Base-by-base conservation (phyloP, 1,140 invertebrate species). In the Carposina sasakii region DNA sequence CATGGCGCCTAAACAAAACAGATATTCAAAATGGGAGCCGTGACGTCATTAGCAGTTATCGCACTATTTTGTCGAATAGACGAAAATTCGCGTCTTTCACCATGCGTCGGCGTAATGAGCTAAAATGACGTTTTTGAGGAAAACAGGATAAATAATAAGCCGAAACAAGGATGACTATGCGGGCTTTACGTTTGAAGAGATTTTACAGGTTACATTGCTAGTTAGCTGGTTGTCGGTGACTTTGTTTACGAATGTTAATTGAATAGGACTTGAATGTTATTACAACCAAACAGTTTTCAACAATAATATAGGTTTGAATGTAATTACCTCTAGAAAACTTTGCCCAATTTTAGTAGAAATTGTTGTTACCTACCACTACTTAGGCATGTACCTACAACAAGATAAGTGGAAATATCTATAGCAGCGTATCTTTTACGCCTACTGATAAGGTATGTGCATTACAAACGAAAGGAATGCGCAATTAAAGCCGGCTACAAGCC, bases 71-170 rank as follows among this genome's bases (percentile, higher is more conserved):
- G 81, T 71, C 66, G 69, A 77, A 77, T 81, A 78, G 76, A 75
- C 81, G 68, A 75, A 81, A 84, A 79, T 75, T 76, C 69, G 65
- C 76, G 81, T 79, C 75, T 76, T 81, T 84, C 72, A 79, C 54
- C 72, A 67, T 64, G 59, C 60, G 64, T 65, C 56, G 59, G 57
- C 59, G 63, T 75, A 75, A 82, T 82, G 73, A 76, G 60, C 63
- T 58, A 62, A 76, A 78, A 78, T 65, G 69, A 72, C 65, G 67
- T 73, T 78, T 78, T n/a, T 65, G 58, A 65, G 64, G 69, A 60
- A 71, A 64, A 69, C 64, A 46, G 58, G 71, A 75, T 79, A 73
- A 76, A 76, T 79, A 67, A 67, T 67, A 73, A 71, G 59, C 58
- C 48, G 64, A 59, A 76, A 71, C 65, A 70, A 67, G 67, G 48